A percentile compares a stretch with the other conserved stretches of the same genome.
Evolutionary conservation across 2,797 vertebrate genomes (phyloP).

Genomic region (Paramormyrops hopkinsi): DNA sequence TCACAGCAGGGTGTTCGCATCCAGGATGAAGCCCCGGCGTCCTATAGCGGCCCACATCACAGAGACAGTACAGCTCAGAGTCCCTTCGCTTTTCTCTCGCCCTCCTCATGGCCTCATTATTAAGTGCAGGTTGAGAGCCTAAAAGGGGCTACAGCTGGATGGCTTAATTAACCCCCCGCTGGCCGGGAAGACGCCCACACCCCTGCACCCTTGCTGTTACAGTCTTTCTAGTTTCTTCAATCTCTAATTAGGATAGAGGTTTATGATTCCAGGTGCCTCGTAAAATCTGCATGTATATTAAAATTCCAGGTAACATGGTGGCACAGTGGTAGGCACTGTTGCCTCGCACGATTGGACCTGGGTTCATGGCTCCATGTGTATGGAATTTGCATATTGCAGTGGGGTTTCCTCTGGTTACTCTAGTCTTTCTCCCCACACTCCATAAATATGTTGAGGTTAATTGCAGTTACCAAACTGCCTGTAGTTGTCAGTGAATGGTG

Average conservation of each 20-base stretch:
- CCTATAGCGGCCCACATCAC: not conserved
- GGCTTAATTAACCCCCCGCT: not conserved
- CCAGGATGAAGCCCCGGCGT: not conserved
- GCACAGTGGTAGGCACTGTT: not conserved
- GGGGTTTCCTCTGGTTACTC: no score
- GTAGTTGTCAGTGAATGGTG: not conserved
- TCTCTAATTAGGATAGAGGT: not conserved
- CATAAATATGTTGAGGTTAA: not conserved
- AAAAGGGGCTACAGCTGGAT: not conserved
- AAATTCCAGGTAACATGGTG: not conserved
- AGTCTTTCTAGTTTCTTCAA: not conserved
- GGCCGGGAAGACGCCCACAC: not conserved
- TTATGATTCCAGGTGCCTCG: not conserved
- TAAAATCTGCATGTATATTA: not conserved
- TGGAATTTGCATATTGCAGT: not conserved
- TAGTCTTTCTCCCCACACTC: no score
- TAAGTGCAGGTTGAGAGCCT: not conserved
- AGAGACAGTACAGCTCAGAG: not conserved
- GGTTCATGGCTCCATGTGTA: not conserved
- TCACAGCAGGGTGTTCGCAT: not conserved
- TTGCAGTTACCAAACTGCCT: not conserved
- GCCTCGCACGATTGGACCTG: not conserved
- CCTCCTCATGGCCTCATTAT: not conserved
- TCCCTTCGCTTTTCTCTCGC: not conserved
- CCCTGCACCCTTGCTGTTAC: not conserved